Conservation (phyloP, 2,113 vertebrate genomes). For the Pandion haliaetus region DNA sequence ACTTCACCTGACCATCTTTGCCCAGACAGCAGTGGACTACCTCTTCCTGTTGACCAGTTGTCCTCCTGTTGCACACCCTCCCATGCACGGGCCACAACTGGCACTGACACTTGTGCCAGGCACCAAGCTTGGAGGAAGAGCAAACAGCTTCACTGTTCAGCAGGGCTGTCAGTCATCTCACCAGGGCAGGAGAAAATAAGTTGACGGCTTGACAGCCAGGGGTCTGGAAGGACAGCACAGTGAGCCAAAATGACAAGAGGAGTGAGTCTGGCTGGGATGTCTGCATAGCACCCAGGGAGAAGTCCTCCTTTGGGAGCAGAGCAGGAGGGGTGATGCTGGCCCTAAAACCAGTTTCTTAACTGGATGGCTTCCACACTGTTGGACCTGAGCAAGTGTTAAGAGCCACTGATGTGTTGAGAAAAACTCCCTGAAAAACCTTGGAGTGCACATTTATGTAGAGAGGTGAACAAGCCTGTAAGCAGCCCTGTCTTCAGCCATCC, state of each 20-base stretch:
- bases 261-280: not conserved
- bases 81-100: not conserved
- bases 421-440: not conserved
- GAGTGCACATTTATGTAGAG: not conserved
- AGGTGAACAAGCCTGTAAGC: not conserved
- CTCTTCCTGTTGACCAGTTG: not conserved
- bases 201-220: not conserved
- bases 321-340: not conserved
- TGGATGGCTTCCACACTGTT: not conserved
- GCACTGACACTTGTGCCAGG: not conserved
- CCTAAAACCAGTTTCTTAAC: not conserved
- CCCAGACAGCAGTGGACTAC: not conserved
- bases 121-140: not conserved
- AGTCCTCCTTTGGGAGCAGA: not conserved
- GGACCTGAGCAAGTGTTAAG: not conserved
- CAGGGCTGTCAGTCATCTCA: not conserved
- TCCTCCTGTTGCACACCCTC: not conserved
- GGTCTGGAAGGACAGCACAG: accelerated
- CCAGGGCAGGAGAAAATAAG: not conserved
- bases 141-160: not conserved
- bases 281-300: not conserved
- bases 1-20: not conserved
- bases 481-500: not conserved
- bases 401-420: not conserved
- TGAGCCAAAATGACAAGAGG: not conserved